Base-by-base conservation (phyloP, 1,140 invertebrate species). In the Diabrotica virgifera region DNA sequence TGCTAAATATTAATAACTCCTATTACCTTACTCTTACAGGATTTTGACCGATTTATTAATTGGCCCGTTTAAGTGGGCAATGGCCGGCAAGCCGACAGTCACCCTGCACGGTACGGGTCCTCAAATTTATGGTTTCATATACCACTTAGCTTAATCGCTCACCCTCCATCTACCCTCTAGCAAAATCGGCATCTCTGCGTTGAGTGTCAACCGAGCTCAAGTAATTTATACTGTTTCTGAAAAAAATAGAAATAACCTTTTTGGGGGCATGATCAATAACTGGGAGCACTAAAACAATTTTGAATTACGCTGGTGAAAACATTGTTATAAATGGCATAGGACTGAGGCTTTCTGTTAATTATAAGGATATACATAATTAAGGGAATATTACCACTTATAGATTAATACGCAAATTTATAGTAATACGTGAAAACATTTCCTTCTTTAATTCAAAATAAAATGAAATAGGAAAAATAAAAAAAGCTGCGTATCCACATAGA, bases 1-100 rank as follows among this genome's bases (percentile, higher is more conserved):
- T 62, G 60, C 60, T 62, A 62, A 62, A 62, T 62, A 62, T 62
- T 62, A 62, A 62, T 62, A 62, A 62, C 60, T 62, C 60, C 52
- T 52, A 62, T 55, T 62, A 62, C 60, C 60, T 62, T 62, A 62
- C 60, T 62, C 60, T 62, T 62, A 62, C 14, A 62, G 60, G 60
- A 62, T 62, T 62, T 59, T 55, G 60, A 40, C 36, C 60, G 10
- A 62, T 62, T 62, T 62, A 62, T 62, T 54, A 62, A 62, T 62
- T 62, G 60, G 51, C 10, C 36, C 51, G 36, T 62, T 62, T 55
- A 55, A 38, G 46, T 14, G 60, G 52, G 60, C 52, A 38, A 38
- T 11, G 36, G 35, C 52, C 53, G 10, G 40, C 40, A 46, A 46
- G 24, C n/a, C 24, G 13, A 10, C 53, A 36, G 53, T 55, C 13